Conservation (phyloP, 2,888 invertebrate genomes). For the Nowickia ferox region DNA sequence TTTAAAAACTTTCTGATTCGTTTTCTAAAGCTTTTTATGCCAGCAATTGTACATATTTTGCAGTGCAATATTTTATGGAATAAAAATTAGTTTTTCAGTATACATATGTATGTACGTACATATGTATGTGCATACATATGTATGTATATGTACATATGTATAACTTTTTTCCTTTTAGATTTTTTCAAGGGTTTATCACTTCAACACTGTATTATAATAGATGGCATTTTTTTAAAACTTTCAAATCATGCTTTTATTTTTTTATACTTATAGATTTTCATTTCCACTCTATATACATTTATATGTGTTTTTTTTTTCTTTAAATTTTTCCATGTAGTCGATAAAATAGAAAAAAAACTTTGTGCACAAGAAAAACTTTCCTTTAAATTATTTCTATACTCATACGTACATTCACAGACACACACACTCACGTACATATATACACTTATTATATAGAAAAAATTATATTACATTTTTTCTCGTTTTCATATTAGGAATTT, state of each 20-base stretch:
- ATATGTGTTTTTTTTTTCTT: background rate
- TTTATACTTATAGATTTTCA: slow-evolving; percentile 3
- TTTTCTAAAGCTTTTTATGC: background rate
- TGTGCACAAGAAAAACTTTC: slow-evolving; percentile 67
- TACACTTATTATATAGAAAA: slow-evolving; percentile 61
- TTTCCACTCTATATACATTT: slow-evolving; percentile 33
- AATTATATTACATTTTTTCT: slow-evolving; percentile 71
- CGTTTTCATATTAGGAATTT: slow-evolving; percentile 71
- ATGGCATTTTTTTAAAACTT: slow-evolving; percentile 13
- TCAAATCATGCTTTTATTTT: background rate
- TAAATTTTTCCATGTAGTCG: slow-evolving; percentile 49
- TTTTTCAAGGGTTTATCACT: slow-evolving; percentile 47
- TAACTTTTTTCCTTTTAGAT: slow-evolving; percentile 27
- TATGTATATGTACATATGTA: background rate
- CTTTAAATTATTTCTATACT: slow-evolving; percentile 65
- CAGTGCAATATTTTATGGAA: slow-evolving; percentile 20
- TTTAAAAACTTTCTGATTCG: slow-evolving; percentile 3
- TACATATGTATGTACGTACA: background rate
- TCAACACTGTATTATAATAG: slow-evolving; percentile 20
- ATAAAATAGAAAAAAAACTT: slow-evolving; percentile 56
- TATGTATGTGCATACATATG: background rate
- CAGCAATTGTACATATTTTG: background rate
- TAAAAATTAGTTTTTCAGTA: background rate
- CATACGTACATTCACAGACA: slow-evolving; percentile 40
- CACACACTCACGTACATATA: slow-evolving; percentile 51